Evolutionary conservation across 1,140 invertebrate species (phyloP).

Genomic region (Aphidius gifuensis): DNA sequence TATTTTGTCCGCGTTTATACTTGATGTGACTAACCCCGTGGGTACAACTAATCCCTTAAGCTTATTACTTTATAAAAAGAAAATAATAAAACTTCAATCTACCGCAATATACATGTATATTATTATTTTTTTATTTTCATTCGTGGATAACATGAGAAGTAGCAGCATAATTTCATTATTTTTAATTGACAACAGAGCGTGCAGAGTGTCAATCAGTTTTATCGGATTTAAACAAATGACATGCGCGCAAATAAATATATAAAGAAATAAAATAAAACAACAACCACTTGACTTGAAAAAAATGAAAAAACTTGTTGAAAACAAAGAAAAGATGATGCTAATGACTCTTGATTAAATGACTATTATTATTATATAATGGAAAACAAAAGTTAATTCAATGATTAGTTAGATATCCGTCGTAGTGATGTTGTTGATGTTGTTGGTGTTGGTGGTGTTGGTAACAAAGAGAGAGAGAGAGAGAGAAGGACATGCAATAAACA

Average conservation of each 20-base stretch:
- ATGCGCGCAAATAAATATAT: neutral
- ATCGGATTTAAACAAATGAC: conserved; percentile 25
- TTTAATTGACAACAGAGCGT: conserved; percentile 50
- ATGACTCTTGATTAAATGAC: too few relatives aligned
- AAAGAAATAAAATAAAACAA: conserved; percentile 8
- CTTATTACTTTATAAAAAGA: conserved; percentile 43
- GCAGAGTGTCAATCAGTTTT: conserved; percentile 47
- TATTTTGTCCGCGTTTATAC: conserved; percentile 31
- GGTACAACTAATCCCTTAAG: conserved; percentile 49
- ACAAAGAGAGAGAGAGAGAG: too few relatives aligned
- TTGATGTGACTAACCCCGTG: conserved; percentile 24
- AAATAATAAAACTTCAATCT: conserved; percentile 22
- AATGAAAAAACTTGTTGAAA: neutral
- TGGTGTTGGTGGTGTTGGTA: too few relatives aligned
- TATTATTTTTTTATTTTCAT: too few relatives aligned
- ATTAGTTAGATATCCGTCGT: too few relatives aligned
- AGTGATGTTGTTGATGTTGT: too few relatives aligned
- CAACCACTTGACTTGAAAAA: neutral
- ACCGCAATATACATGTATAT: too few relatives aligned
- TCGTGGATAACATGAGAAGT: too few relatives aligned
- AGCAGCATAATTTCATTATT: conserved; percentile 39
- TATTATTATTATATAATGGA: too few relatives aligned
- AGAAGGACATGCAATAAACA: too few relatives aligned
- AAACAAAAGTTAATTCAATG: too few relatives aligned
- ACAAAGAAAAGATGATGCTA: too few relatives aligned